Percentiles rank a stretch among this genome's conserved stretches.
Conservation (phyloP, 1,140 invertebrate genomes). For the Stegodyphus dumicola region DNA sequence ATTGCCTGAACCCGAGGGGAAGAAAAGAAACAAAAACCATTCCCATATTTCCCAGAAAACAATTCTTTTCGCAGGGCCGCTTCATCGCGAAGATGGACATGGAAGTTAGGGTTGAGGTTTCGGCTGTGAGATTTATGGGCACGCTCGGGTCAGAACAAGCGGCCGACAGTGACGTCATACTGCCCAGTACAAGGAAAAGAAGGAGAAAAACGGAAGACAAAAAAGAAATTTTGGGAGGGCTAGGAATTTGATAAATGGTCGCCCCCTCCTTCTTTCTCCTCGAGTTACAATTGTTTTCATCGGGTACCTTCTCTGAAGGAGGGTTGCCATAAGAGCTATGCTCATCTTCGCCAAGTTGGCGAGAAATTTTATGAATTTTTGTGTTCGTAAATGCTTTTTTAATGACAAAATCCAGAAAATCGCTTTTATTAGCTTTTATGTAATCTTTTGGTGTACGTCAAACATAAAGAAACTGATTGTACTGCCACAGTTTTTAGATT, state of each 20-base stretch:
- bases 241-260: constrained; percentile 56
- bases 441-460: no score
- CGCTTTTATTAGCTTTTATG: no score
- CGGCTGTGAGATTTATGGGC: not conserved
- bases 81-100: not conserved
- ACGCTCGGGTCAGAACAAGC: constrained; percentile 11
- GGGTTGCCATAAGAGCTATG: constrained; percentile 14
- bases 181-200: constrained; percentile 31
- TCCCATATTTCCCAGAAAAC: not conserved
- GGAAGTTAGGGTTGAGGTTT: not conserved
- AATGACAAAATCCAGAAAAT: no score
- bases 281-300: constrained; percentile 56
- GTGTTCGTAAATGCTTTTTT: no score
- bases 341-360: not conserved
- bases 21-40: no score
- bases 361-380: not conserved
- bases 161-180: constrained; percentile 50
- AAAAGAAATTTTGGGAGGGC: constrained; percentile 21
- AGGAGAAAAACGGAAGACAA: not conserved
- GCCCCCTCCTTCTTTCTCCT: constrained; percentile 25
- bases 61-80: not conserved
- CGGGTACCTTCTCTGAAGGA: constrained; percentile 29
- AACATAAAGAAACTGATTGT: no score
- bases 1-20: no score
- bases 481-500: no score